These are phyloP conservation scores for Diarsia mendica DNA, from an alignment of 2,888 invertebrate species.

Conservation along the genomic window DNA sequence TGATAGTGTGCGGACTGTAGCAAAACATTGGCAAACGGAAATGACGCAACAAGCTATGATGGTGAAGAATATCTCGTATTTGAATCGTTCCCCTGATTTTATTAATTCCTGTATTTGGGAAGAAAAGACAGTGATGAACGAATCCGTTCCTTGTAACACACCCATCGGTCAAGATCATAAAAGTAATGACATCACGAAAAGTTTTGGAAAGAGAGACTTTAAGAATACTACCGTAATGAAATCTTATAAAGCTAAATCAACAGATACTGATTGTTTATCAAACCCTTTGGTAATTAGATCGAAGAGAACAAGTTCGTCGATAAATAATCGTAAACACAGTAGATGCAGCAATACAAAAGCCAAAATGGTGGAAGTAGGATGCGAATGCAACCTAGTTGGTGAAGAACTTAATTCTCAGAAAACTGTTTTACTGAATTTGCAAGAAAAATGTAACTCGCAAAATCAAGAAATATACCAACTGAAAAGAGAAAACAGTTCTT, in stretches of 20 bases:
- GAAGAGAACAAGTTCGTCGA: conserved; percentile 21
- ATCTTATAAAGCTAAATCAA: conserved; percentile 49
- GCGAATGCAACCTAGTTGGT: conserved; percentile 65
- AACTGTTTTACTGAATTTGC: conserved; percentile 72
- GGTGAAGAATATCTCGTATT: conserved; percentile 72
- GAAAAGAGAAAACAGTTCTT: conserved; percentile 76
- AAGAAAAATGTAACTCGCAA: conserved; percentile 73
- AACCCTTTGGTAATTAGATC: conserved; percentile 36
- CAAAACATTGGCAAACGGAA: conserved; percentile 80
- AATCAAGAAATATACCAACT: conserved; percentile 76
- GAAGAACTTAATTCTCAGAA: conserved; percentile 69
- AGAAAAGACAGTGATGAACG: conserved; percentile 16
- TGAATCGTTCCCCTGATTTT: conserved; percentile 49
- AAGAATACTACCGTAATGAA: conserved; percentile 19
- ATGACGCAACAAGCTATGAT: conserved; percentile 78
- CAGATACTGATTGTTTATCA: conserved; percentile 47
- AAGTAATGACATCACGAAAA: background rate
- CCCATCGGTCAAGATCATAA: conserved; percentile 8
- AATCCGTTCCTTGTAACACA: conserved; percentile 23
- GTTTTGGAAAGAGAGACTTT: conserved; percentile 2
- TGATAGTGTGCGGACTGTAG: conserved; percentile 75
- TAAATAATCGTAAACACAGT: conserved; percentile 63
- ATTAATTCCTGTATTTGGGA: conserved; percentile 38
- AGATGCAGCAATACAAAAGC: conserved; percentile 70
- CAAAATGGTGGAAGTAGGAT: conserved; percentile 70